These are phyloP conservation scores for Drosophila flavopinicola DNA, from an alignment of 2,888 invertebrate genomes.

Conservation along the genomic window DNA sequence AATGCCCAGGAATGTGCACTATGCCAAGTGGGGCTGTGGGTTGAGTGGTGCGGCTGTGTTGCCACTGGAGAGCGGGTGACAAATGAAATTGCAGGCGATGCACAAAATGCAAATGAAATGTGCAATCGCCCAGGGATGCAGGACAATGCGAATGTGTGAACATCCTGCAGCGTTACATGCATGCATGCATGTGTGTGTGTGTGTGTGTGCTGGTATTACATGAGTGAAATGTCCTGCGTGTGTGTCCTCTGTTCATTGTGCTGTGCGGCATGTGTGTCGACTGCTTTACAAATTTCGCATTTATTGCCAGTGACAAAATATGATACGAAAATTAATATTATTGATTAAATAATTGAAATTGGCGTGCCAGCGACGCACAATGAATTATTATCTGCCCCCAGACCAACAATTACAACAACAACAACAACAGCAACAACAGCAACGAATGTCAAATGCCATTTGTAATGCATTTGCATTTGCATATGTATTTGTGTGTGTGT, in stretches of 20 bases:
- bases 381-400: conserved; percentile 69
- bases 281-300: conserved; percentile 80
- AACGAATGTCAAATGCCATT: conserved; percentile 48
- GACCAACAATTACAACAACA: conserved; percentile 3
- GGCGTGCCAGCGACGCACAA: conserved; percentile 76
- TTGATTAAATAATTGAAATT: conserved; percentile 85
- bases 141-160: conserved; percentile 73
- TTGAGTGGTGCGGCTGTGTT: neutral
- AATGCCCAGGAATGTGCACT: conserved; percentile 54
- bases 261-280: conserved; percentile 19
- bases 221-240: conserved; percentile 69
- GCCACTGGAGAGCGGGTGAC: conserved; percentile 33
- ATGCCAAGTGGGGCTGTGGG: conserved; percentile 19
- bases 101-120: conserved; percentile 80
- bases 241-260: conserved; percentile 16
- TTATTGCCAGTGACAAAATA: conserved; percentile 85
- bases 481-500: neutral
- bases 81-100: conserved; percentile 77
- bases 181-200: conserved; percentile 8
- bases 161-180: conserved; percentile 48
- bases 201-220: conserved; percentile 45
- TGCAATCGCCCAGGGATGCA: conserved; percentile 50
- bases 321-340: conserved; percentile 85
- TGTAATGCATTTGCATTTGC: conserved; percentile 38
- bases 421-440: conserved; percentile 18